phyloP scores from a whole-genome alignment of 2,888 invertebrate genomes.

The Lathronympha strigana region DNA sequence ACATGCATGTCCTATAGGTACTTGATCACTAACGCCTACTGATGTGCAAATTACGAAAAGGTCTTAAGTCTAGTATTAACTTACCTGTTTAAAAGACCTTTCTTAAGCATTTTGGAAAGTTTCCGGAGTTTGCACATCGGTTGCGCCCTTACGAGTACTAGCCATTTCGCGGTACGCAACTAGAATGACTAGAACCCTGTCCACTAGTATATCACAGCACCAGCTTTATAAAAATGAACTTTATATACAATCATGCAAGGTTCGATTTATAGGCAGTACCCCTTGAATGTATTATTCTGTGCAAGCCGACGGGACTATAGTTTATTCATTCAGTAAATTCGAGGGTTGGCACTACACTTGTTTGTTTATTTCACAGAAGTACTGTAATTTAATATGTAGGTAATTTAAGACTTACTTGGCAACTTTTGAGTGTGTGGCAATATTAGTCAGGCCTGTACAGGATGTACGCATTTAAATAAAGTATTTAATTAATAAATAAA shows the following conservation, averaged over 20 bases:
- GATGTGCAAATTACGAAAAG: too few species aligned
- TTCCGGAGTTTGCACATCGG: not conserved
- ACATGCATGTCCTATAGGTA: too few species aligned
- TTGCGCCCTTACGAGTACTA: not conserved
- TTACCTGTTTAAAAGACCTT: too few species aligned
- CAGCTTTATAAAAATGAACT: conserved; percentile 3
- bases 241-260: not conserved
- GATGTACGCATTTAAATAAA: too few species aligned
- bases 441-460: too few species aligned
- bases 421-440: too few species aligned
- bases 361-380: not conserved
- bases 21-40: too few species aligned
- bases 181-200: not conserved
- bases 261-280: not conserved
- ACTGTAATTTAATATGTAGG: not conserved
- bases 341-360: conserved; percentile 27
- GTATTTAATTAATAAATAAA: too few species aligned
- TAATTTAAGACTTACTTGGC: too few species aligned
- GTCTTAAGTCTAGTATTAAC: too few species aligned
- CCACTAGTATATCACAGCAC: conserved; percentile 8
- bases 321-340: conserved; percentile 37
- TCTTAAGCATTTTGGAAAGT: too few species aligned
- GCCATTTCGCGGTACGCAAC: not conserved
- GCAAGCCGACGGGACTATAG: conserved; percentile 21
- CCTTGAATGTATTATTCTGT: conserved; percentile 30